Conservation (phyloP, 2,797 vertebrate genomes). For the Pelobates cultripes region DNA sequence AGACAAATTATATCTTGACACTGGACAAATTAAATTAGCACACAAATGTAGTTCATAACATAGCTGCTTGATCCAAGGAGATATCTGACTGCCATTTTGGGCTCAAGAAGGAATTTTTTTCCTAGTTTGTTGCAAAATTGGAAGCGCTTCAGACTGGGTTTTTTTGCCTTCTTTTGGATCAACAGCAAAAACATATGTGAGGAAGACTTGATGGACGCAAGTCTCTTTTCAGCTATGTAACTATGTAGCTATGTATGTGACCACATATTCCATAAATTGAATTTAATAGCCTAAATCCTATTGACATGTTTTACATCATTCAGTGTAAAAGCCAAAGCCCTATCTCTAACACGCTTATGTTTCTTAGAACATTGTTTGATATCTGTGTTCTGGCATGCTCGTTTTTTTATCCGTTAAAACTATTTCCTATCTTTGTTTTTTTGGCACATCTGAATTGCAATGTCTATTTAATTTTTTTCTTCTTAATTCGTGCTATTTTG, state of each 20-base stretch:
- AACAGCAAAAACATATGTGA: too few relatives aligned
- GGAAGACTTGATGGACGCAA: too few relatives aligned
- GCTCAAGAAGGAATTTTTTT: too few relatives aligned
- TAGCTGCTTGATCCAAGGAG: too few relatives aligned
- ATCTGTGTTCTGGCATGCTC: conserved; percentile 22
- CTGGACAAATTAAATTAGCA: background rate
- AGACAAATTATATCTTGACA: background rate
- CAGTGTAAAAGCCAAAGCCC: conserved; percentile 1
- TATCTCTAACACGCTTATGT: conserved; percentile 19
- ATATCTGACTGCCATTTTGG: too few relatives aligned
- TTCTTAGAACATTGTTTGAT: conserved; percentile 23
- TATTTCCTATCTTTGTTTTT: conserved; percentile 8
- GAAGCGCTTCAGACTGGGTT: too few relatives aligned
- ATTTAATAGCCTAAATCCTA: background rate
- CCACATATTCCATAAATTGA: background rate
- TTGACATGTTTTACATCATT: background rate
- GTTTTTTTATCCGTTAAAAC: conserved; percentile 33
- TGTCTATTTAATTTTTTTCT: background rate
- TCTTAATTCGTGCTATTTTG: conserved; percentile 32
- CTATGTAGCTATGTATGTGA: background rate
- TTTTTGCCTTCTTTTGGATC: too few relatives aligned
- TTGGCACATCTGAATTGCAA: background rate
- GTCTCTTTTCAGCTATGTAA: too few relatives aligned
- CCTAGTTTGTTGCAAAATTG: too few relatives aligned
- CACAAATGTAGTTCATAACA: background rate